Conservation (phyloP, 2,888 invertebrate genomes). For the Sphaerolaimus hirsutus region DNA sequence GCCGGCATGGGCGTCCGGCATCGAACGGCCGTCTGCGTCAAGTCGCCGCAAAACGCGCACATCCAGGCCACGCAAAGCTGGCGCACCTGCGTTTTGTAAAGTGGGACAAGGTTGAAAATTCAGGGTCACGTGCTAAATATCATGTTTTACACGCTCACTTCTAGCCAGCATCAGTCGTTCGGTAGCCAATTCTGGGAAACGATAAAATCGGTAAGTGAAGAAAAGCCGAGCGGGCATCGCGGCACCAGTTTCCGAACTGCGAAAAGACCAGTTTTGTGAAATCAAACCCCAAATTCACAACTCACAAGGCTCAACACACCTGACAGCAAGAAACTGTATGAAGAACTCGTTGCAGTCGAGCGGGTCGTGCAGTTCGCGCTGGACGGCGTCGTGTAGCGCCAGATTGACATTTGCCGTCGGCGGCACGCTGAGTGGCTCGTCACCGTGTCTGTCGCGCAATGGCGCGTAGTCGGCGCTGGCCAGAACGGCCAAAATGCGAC, state of each 20-base stretch:
- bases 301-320: too few species aligned
- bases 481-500: slow-evolving; percentile 27
- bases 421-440: slow-evolving; percentile 26
- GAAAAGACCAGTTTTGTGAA: too few species aligned
- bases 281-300: too few species aligned
- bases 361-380: slow-evolving; percentile 26
- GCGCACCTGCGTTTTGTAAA: neutral
- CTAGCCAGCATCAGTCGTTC: slow-evolving; percentile 25
- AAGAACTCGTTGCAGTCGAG: slow-evolving; percentile 30
- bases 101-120: neutral
- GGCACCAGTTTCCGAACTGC: too few species aligned
- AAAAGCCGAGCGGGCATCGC: slow-evolving; percentile 25
- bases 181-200: slow-evolving; percentile 30
- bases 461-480: slow-evolving; percentile 24
- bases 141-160: neutral
- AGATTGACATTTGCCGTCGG: too few species aligned
- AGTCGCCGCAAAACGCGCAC: neutral
- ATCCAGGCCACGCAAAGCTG: neutral
- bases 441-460: slow-evolving; percentile 26
- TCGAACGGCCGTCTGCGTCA: neutral
- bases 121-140: neutral
- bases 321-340: slow-evolving; percentile 31
- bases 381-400: too few species aligned
- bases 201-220: slow-evolving; percentile 33
- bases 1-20: too few species aligned